Percentiles rank a stretch among this genome's conserved stretches.
phyloP scores from a whole-genome alignment of 2,888 invertebrate species.

The Drosophila engyochracea region DNA sequence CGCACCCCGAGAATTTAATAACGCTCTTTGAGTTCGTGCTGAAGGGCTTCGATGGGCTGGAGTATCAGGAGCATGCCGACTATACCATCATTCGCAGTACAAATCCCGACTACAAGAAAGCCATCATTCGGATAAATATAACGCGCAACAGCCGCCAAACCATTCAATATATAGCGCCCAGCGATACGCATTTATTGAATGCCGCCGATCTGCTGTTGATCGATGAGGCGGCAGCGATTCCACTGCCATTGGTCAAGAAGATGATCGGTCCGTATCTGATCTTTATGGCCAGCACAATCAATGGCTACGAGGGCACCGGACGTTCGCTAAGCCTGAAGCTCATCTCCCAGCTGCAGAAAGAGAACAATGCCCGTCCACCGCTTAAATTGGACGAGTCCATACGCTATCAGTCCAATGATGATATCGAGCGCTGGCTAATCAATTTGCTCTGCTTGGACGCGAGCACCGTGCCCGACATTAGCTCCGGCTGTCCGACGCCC shows the following conservation, averaged over 20 bases:
- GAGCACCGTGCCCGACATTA: conserved; percentile 88
- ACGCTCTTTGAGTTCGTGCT: conserved; percentile 98
- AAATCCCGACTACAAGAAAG: conserved; percentile 98
- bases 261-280: conserved; percentile 96
- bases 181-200: conserved; percentile 93
- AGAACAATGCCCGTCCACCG: conserved; percentile 88
- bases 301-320: conserved; percentile 99
- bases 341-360: conserved; percentile 92
- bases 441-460: conserved; percentile 96
- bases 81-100: conserved; percentile 97
- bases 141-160: conserved; percentile 96
- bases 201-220: conserved; percentile 98
- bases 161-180: conserved; percentile 98
- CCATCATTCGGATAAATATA: conserved; percentile 96
- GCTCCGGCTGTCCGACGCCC: conserved; percentile 95
- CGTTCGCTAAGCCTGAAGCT: conserved; percentile 97
- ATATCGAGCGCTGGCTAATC: conserved; percentile 96
- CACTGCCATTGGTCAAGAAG: conserved; percentile 95
- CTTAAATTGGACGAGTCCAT: conserved; percentile 95
- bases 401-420: conserved; percentile 94
- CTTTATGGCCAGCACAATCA: conserved; percentile 98
- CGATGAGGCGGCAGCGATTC: conserved; percentile 99
- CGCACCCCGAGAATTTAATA: conserved; percentile 98
- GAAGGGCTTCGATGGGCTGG: conserved; percentile 96
- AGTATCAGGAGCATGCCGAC: conserved; percentile 98